Base-by-base conservation (phyloP, 2,113 vertebrate species). In the Leptobrachium ailaonicum region DNA sequence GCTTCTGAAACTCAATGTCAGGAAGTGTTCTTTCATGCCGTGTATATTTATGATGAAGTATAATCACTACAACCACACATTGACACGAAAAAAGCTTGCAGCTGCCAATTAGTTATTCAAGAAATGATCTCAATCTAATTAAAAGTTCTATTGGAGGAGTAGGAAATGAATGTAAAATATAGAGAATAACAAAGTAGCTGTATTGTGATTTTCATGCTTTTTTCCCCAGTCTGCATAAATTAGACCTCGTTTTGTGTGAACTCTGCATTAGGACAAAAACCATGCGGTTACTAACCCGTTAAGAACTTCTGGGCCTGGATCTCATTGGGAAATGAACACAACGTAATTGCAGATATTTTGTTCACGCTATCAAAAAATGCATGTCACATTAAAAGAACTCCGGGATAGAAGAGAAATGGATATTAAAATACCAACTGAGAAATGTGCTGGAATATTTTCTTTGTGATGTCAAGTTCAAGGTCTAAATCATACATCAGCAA, bases 71-170 rank as follows among this genome's bases (percentile, higher is more conserved):
- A 60, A 60, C 44, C 8, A 43, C 5, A 64, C 70, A 73, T 32
- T 32, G 71, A 73, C 64, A n/a, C 62, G 42, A 73, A 71, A 64
- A 20, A 40, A 47, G 14, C 8, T n/a, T 44, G 41, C 70, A 43
- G 71, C 70, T 73, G 71, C 64, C 43, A 63, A 80, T 80, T 73
- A 80, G 77, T 62, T 73, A 73, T 80, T 80, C 77, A 79, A 53
- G 32, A 73, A 60, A 45, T 66, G 20, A 53, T 72, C 69, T 66
- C 47, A 58, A 54, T 73, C 71, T 71, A 73, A 79, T 79, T 79
- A 73, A 73, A 58, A 73, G 62, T 79, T 43, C 60, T 66, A 60
- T 66, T 72, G 56, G 20, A 13, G n/a, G 20, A 62, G 69, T 58
- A 64, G 70, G 69, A 79, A 79, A 79, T 79, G 69, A 72, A 72